These are phyloP conservation scores for Heterocephalus glaber DNA, from an alignment of 2,113 vertebrate genomes.

Conservation along the genomic window DNA sequence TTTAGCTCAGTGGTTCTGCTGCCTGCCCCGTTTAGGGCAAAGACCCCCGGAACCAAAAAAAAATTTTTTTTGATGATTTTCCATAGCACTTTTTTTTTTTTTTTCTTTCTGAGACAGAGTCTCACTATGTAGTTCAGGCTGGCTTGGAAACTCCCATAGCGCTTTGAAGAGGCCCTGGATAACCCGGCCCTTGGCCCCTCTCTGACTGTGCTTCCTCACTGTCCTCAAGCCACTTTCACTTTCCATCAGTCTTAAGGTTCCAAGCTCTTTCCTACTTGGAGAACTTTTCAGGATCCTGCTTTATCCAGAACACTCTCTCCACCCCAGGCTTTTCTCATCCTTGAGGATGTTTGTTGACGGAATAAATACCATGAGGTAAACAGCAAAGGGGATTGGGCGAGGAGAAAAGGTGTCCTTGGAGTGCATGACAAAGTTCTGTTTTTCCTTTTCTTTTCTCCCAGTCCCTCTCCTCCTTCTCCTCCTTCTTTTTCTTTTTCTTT, in stretches of 20 bases:
- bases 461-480: not conserved
- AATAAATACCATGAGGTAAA: not conserved
- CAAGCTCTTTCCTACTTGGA: not conserved
- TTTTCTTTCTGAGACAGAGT: not conserved
- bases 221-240: not conserved
- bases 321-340: not conserved
- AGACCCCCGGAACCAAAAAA: too few relatives aligned
- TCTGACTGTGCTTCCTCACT: not conserved
- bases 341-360: conserved; percentile 18
- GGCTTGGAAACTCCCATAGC: not conserved
- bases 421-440: not conserved
- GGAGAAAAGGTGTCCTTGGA: not conserved
- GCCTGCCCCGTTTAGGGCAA: too few relatives aligned
- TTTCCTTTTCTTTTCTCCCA: not conserved
- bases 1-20: too few relatives aligned
- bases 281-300: not conserved
- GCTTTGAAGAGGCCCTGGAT: not conserved
- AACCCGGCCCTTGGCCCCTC: not conserved
- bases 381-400: not conserved
- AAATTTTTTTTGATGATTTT: conserved; percentile 7
- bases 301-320: not conserved
- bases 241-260: not conserved
- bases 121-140: not conserved
- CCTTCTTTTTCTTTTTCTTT: too few relatives aligned
- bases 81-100: not conserved